Conservation (phyloP, 2,888 invertebrate genomes). For the Hedychridium roseum region DNA sequence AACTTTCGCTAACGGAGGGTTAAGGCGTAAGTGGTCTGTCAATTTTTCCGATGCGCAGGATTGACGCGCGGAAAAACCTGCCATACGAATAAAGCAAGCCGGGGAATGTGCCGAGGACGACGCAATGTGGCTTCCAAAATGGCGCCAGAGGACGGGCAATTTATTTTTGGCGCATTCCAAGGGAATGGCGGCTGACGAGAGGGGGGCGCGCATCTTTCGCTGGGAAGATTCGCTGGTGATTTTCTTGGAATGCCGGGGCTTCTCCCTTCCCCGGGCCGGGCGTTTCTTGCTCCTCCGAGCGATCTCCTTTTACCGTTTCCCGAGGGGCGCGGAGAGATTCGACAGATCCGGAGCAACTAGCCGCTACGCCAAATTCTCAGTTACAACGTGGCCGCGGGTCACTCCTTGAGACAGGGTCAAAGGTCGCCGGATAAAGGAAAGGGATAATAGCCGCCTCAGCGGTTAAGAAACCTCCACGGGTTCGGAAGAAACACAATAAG, state of each 20-base stretch:
- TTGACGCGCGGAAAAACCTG: not conserved
- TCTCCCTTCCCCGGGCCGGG: slow-evolving; percentile 5
- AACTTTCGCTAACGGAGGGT: no score
- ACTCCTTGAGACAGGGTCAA: no score
- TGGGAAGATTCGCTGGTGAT: slow-evolving; percentile 29
- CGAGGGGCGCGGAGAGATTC: no score
- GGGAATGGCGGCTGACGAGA: slow-evolving; percentile 36
- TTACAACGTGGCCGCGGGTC: no score
- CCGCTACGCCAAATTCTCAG: no score
- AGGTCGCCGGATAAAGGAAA: no score
- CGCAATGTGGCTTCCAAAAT: slow-evolving; percentile 36
- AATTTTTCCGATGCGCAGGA: not conserved
- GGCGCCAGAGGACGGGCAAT: slow-evolving; percentile 39
- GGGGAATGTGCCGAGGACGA: slow-evolving; percentile 19
- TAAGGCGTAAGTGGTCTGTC: no score
- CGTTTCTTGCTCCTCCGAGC: not conserved
- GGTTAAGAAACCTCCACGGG: no score
- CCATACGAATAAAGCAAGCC: slow-evolving; percentile 8
- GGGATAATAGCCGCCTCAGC: no score
- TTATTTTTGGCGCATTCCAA: slow-evolving; percentile 57
- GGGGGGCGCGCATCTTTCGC: slow-evolving; percentile 36
- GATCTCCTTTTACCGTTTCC: not conserved
- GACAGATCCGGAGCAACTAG: no score
- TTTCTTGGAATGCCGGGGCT: slow-evolving; percentile 40
- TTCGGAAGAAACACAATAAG: slow-evolving; percentile 28